phyloP scores from a whole-genome alignment of 1,140 invertebrate species.

The Capitella teleta region DNA sequence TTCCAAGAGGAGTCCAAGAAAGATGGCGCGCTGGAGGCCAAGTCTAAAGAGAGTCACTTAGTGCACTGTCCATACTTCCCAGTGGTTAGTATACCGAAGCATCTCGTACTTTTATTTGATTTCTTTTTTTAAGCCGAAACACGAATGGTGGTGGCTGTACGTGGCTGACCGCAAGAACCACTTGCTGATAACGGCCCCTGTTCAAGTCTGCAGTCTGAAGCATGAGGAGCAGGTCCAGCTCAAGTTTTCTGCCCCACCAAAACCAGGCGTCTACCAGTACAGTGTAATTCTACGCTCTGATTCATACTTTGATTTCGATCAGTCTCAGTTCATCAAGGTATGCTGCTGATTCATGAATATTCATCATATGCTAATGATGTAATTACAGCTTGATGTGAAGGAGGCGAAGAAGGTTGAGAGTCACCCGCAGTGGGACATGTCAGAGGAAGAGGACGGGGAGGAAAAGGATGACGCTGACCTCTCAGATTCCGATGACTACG shows the following conservation, averaged over 20 bases:
- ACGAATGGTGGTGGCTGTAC: slow-evolving; percentile 99
- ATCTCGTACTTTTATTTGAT: neutral
- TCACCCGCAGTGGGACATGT: slow-evolving; percentile 92
- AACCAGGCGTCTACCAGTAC: slow-evolving; percentile 84
- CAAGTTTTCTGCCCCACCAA: slow-evolving; percentile 87
- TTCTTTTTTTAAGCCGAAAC: slow-evolving; percentile 61
- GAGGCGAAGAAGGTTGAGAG: slow-evolving; percentile 81
- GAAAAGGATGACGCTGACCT: slow-evolving; percentile 37
- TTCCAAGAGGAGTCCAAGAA: slow-evolving; percentile 52
- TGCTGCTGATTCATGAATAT: no score
- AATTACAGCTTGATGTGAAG: slow-evolving; percentile 74
- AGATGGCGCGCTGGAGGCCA: slow-evolving; percentile 79
- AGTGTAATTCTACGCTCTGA: slow-evolving; percentile 89
- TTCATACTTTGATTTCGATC: slow-evolving; percentile 62
- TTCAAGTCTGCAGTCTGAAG: slow-evolving; percentile 60
- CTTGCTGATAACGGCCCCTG: slow-evolving; percentile 77
- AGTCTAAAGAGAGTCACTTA: slow-evolving; percentile 83
- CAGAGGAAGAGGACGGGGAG: slow-evolving; percentile 79
- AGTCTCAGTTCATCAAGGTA: slow-evolving; percentile 34
- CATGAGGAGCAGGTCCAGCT: slow-evolving; percentile 60
- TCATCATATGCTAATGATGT: no score
- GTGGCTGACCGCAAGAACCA: slow-evolving; percentile 86
- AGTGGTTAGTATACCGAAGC: slow-evolving; percentile 46
- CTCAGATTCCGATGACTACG: slow-evolving; percentile 1
- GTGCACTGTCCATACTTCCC: slow-evolving; percentile 95